Evolutionary conservation across 2,888 invertebrate species (phyloP), one percentile per base, ranked within the genome.

Genomic region (Torymus auratus): DNA sequence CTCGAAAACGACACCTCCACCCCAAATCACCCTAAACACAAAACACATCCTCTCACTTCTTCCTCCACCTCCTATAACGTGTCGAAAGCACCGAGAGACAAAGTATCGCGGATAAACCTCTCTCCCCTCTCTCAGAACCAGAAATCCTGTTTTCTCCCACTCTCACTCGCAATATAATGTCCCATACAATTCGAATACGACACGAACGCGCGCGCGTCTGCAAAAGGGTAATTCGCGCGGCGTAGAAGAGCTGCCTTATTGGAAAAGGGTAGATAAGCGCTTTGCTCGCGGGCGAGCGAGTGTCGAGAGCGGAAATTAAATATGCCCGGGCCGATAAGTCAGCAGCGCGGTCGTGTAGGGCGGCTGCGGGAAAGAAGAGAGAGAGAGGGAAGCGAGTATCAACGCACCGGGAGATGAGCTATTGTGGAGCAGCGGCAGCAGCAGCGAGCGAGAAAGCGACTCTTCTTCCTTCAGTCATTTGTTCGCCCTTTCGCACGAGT

Each of bases 251-350:
- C 88, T 88, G 85, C 87, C 88, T 88, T 88, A 89, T 90, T 90
- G 90, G 89, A 89, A 89, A 90, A 88, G 88, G 89, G 88, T 89
- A 90, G 91, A 91, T 90, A 90, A 89, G 87, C 62, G 20, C 82
- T 56, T 56, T 78, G 81, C 83, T 80, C 62, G 53, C 67, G 20
- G 55, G n/a, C 14, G 50, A 5, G 56, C 41, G 41, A 41, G 41
- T 7, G 7, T 41, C 41, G 41, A n/a, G 88, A 89, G 87, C 91
- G 91, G 91, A 91, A 91, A 91, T 91, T 91, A 91, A 91, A 91
- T 91, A 91, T 91, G 90, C 90, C 89, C 53, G 88, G 73, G n/a
- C 89, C 90, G 90, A 91, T 91, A 91, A 91, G 90, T 90, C 68
- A 61, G 76, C 65, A 17, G 67, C n/a, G n/a, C n/a, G n/a, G 52